Evolutionary conservation across 2,797 vertebrate genomes (phyloP), one percentile per base, ranked within the genome.

Genomic region (Acropternis orthonyx): DNA sequence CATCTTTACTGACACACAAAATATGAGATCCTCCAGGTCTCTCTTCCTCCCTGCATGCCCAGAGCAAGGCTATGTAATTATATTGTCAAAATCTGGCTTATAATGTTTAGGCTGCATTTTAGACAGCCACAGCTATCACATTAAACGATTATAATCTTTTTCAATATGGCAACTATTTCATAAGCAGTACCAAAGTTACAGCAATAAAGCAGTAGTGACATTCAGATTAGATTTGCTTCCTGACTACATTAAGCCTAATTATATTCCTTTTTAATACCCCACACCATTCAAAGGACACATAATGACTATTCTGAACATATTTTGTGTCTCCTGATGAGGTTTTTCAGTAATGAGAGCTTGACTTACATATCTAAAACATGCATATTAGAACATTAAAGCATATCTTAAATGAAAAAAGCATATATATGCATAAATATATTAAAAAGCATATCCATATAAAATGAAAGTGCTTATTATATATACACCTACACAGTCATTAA

Each of bases 141-240:
- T 92, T 94, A 87, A 90, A 51, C 17, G 8, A 68, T 93, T 89
- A 95, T 73, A 66, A 92, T 88, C 48, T 93, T 95, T 87, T 90
- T 63, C 65, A 94, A 48, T 95, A 86, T 85, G 37, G 75, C 58
- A 96, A 76, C 71, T 91, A 72, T 34, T 92, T 89, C 54, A 78
- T 46, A 92, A 91, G 77, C 82, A 85, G 55, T 62, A 94, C 78
- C 88, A 85, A 97, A 89, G 89, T 83, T 85, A 87, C 21, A 72
- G 85, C 88, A 95, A 90, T 95, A 96, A 96, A 92, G 56, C 76
- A 95, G 55, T 75, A 92, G 78, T 94, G 92, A 93, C 92, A 63
- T 81, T 90, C 74, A 94, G 75, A 94, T 96, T 93, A 94, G 76
- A 93, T 95, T 77, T 95, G 83, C 89, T 92, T 96, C 80, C 92